A percentile compares a stretch with the other conserved stretches of the same genome.
Evolutionary conservation across 2,113 vertebrate species (phyloP).

Genomic region (Hemiscyllium ocellatum): DNA sequence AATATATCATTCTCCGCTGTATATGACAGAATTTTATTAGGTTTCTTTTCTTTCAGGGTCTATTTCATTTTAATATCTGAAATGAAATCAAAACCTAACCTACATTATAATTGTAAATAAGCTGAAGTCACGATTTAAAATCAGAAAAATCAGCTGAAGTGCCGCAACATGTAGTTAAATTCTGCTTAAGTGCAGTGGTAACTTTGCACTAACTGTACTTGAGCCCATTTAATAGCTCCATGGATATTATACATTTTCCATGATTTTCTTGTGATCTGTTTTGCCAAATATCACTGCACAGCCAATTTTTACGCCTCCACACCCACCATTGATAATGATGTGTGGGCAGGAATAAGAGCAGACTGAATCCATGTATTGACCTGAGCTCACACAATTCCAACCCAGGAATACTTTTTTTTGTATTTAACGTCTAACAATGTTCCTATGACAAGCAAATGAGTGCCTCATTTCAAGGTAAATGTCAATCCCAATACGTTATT

Average conservation of each 20-base stretch:
- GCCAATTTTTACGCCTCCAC: background rate
- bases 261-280: background rate
- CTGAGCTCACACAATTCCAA: background rate
- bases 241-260: background rate
- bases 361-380: background rate
- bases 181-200: background rate
- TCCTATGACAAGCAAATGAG: background rate
- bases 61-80: constrained; percentile 33
- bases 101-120: constrained; percentile 11
- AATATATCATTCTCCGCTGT: background rate
- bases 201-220: background rate
- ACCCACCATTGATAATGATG: background rate
- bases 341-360: background rate
- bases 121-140: background rate
- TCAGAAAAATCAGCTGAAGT: background rate
- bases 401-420: background rate
- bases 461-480: background rate
- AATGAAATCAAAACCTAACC: constrained; percentile 1
- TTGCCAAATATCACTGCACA: background rate
- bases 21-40: constrained; percentile 20
- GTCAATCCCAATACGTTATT: background rate
- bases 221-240: background rate
- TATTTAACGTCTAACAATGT: background rate
- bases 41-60: constrained; percentile 20
- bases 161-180: background rate